phyloP scores from a whole-genome alignment of 2,797 vertebrate species.

The Eospalax fontanierii region DNA sequence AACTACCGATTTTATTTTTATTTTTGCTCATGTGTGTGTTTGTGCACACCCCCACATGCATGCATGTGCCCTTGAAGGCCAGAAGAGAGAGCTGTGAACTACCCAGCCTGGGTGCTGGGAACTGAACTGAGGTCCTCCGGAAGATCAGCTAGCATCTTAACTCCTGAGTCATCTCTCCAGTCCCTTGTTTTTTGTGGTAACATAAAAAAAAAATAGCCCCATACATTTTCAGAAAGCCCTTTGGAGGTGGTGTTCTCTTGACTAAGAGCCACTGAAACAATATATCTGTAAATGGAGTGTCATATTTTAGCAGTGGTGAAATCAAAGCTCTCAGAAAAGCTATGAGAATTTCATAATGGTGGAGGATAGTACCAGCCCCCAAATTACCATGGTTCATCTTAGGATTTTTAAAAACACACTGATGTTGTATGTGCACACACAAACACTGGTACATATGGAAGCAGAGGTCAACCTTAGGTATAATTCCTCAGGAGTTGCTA shows the following conservation, averaged over 20 bases:
- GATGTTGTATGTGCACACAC: too few relatives aligned
- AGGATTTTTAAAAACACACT: too few relatives aligned
- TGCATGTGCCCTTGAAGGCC: neutral
- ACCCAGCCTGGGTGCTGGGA: neutral
- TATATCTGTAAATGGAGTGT: neutral
- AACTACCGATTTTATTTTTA: neutral
- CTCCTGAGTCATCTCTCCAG: neutral
- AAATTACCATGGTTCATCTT: too few relatives aligned
- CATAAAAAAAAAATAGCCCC: neutral
- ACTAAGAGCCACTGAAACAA: neutral
- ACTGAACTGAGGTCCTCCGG: neutral
- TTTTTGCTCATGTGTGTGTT: neutral
- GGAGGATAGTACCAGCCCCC: too few relatives aligned
- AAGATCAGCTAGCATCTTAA: neutral
- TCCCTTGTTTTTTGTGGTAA: neutral
- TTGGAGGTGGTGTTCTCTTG: neutral
- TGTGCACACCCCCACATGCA: neutral
- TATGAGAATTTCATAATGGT: neutral
- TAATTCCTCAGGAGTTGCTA: too few relatives aligned
- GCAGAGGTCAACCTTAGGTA: too few relatives aligned
- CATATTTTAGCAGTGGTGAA: neutral
- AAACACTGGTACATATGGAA: too few relatives aligned
- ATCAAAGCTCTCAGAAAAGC: neutral
- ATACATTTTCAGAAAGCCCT: neutral
- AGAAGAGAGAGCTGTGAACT: neutral